These are phyloP conservation scores for Drosophila kurseongensis DNA, from an alignment of 1,140 invertebrate genomes.

Conservation along the genomic window DNA sequence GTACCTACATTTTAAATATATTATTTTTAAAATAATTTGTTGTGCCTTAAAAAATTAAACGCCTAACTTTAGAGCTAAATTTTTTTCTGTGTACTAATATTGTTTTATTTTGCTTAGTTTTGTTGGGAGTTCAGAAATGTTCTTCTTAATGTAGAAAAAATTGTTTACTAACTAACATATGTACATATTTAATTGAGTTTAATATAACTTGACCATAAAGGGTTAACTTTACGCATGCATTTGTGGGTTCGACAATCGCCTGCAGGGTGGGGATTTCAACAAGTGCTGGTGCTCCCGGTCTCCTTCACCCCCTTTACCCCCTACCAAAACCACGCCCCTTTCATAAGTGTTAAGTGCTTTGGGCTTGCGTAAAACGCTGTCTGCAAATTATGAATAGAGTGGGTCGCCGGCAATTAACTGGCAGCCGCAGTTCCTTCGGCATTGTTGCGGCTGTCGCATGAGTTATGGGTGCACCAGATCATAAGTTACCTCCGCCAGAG, in stretches of 20 bases:
- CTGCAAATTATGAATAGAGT: conserved; percentile 35
- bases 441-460: conserved; percentile 28
- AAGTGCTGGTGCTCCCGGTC: conserved; percentile 14
- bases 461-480: conserved; percentile 26
- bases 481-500: conserved; percentile 20
- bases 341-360: conserved; percentile 40
- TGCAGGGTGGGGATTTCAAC: conserved; percentile 47
- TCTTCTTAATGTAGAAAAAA: no score
- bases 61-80: no score
- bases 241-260: conserved; percentile 21
- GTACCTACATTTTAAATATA: no score
- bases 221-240: conserved; percentile 44
- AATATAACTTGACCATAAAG: not conserved
- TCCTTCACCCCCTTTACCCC: not conserved
- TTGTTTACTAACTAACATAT: not conserved
- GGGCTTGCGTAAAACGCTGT: conserved; percentile 38
- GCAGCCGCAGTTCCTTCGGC: conserved; percentile 33
- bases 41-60: no score
- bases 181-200: not conserved
- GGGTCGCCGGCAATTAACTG: conserved; percentile 38
- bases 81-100: no score
- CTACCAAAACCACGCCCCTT: not conserved
- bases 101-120: no score
- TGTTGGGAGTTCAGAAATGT: no score
- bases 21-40: no score